Base-by-base conservation (phyloP, 2,797 vertebrate species). In the Poecilia gillii region DNA sequence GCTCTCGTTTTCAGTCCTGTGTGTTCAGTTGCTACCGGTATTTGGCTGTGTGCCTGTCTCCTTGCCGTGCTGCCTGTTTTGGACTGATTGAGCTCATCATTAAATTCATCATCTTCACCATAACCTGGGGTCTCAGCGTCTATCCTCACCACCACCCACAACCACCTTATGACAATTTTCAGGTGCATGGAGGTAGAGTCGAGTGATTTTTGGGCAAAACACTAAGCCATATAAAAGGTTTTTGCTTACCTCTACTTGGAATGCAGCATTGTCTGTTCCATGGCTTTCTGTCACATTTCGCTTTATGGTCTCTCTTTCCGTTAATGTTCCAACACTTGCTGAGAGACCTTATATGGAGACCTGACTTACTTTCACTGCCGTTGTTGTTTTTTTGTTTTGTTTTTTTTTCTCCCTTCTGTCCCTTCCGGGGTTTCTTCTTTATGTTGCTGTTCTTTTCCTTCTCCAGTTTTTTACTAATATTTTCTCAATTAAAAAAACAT, bases 211-310 rank as follows among this genome's bases (percentile, higher is more conserved):
- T 12, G 14, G 7, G 0, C 2, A 39, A 41, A 53, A 74, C 2
- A 7, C 8, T 33, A 3, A 33, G 16, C 51, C 46, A 16, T 2
- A 6, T 28, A 4, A 14, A 33, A 1, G 41, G 0, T 51, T 23
- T 43, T 74, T 16, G 0, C 86, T 39, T 87, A 93, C 92, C 90
- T 92, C 85, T 43, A 53, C 33, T 39, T 88, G 46, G 80, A 93
- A 92, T 68, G 85, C 79, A 2, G 14, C 51, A 72, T 90, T 91
- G 62, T 85, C 76, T 45, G 76, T 36, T n/a, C 83, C 87, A 1
- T 41, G 78, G 28, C 14, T 81, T 68, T 87, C 45, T 46, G 2
- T 41, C 43, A 0, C 28, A 47, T 70, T 75, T 12, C 88, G 78
- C 87, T 93, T 89, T 89, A 92, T 92, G 77, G 12, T 82, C 23